phyloP scores from a whole-genome alignment of 2,888 invertebrate genomes.

The Brachyptera putata region DNA sequence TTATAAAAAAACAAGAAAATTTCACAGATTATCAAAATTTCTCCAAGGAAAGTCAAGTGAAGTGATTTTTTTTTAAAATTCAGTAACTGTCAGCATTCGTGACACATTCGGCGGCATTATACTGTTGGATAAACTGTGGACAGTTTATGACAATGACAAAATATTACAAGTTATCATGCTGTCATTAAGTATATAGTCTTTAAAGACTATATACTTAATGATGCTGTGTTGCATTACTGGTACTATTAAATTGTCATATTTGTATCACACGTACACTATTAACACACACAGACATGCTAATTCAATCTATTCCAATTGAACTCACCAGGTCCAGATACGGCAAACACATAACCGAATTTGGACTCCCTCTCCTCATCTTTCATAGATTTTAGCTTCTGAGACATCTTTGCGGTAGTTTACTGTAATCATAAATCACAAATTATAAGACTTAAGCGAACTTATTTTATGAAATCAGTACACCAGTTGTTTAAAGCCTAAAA shows the following conservation, averaged over 20 bases:
- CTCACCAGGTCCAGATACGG: slow-evolving; percentile 96
- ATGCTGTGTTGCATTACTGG: too few species aligned
- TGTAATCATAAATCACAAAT: too few species aligned
- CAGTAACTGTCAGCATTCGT: neutral
- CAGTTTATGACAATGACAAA: slow-evolving; percentile 17
- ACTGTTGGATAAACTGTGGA: slow-evolving; percentile 5
- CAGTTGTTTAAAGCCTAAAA: too few species aligned
- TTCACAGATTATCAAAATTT: neutral
- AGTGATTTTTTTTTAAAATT: neutral
- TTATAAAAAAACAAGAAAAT: neutral
- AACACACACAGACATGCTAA: too few species aligned
- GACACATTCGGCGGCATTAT: too few species aligned
- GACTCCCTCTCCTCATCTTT: slow-evolving; percentile 82
- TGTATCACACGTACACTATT: slow-evolving; percentile 4
- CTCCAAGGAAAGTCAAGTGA: neutral
- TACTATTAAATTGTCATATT: too few species aligned
- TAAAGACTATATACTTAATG: too few species aligned
- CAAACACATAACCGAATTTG: slow-evolving; percentile 90
- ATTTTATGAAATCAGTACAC: too few species aligned
- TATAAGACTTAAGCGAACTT: too few species aligned
- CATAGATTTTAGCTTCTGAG: slow-evolving; percentile 63
- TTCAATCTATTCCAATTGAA: slow-evolving; percentile 25
- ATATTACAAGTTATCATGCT: too few species aligned
- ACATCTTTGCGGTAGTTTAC: slow-evolving; percentile 39
- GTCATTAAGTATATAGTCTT: too few species aligned